Conservation (phyloP, 1,140 invertebrate genomes). For the Leptinotarsa lineolata region DNA sequence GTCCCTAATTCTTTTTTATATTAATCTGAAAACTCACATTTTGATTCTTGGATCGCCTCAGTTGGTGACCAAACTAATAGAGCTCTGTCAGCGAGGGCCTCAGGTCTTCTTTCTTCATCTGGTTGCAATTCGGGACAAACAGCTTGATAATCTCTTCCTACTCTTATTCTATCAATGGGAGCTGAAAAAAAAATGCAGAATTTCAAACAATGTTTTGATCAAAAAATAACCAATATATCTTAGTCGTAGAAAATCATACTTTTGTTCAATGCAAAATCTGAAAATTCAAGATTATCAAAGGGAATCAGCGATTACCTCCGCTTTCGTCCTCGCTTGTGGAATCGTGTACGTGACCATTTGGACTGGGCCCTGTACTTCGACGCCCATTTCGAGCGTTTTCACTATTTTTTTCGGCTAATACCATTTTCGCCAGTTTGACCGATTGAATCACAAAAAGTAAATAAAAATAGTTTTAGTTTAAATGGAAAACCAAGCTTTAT, state of each 20-base stretch:
- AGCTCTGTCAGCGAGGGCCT: slow-evolving; percentile 77
- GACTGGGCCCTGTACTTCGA: slow-evolving; percentile 84
- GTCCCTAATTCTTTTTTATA: background rate
- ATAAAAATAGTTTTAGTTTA: slow-evolving; percentile 16
- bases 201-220: background rate
- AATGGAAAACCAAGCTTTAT: slow-evolving; percentile 28
- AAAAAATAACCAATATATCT: background rate
- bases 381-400: slow-evolving; percentile 82
- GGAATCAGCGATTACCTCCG: slow-evolving; percentile 61
- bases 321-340: slow-evolving; percentile 81
- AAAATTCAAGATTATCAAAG: slow-evolving; percentile 19
- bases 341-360: slow-evolving; percentile 80
- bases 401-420: slow-evolving; percentile 81
- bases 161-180: slow-evolving; percentile 89
- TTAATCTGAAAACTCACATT: slow-evolving; percentile 68
- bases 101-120: slow-evolving; percentile 63
- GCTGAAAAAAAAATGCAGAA: slow-evolving; percentile 57
- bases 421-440: slow-evolving; percentile 64
- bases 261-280: no score
- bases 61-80: slow-evolving; percentile 95
- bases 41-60: slow-evolving; percentile 80
- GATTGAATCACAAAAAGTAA: slow-evolving; percentile 26
- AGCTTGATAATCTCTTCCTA: slow-evolving; percentile 92
- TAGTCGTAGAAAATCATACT: background rate
- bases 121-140: slow-evolving; percentile 79